Conservation (phyloP, 2,113 vertebrate species). For the Pithys albifrons region DNA sequence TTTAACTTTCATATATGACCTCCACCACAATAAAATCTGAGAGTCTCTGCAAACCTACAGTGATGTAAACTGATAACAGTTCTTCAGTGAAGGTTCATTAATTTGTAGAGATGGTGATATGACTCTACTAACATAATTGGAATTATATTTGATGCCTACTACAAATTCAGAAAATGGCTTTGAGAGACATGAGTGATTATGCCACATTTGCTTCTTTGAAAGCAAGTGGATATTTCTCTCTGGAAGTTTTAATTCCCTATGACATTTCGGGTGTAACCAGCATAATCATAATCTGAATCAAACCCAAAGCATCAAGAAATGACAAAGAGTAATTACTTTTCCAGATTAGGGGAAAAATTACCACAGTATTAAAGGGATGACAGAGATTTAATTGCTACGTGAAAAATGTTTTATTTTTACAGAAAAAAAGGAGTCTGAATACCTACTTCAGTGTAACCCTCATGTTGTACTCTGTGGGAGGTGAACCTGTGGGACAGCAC, state of each 20-base stretch:
- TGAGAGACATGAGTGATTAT: neutral
- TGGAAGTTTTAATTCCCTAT: neutral
- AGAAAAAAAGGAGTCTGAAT: neutral
- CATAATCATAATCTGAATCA: neutral
- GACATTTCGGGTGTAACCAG: neutral
- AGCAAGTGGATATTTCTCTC: neutral
- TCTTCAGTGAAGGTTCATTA: constrained; percentile 25
- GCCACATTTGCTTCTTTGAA: neutral
- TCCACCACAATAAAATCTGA: neutral
- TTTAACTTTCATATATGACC: neutral
- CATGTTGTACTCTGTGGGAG: neutral
- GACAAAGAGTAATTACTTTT: neutral
- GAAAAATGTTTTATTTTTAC: neutral
- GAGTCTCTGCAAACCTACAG: neutral
- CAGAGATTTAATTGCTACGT: neutral
- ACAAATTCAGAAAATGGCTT: constrained; percentile 6
- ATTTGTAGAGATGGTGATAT: neutral
- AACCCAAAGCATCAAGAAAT: neutral
- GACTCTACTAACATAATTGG: neutral
- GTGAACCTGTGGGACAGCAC: accelerated
- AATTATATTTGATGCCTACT: neutral
- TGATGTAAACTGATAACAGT: neutral
- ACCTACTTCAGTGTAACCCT: neutral
- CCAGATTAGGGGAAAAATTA: neutral
- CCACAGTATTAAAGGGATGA: neutral